These are phyloP conservation scores for Akabosia matsudoensis DNA, from an alignment of 1,140 invertebrate species.

Conservation along the genomic window DNA sequence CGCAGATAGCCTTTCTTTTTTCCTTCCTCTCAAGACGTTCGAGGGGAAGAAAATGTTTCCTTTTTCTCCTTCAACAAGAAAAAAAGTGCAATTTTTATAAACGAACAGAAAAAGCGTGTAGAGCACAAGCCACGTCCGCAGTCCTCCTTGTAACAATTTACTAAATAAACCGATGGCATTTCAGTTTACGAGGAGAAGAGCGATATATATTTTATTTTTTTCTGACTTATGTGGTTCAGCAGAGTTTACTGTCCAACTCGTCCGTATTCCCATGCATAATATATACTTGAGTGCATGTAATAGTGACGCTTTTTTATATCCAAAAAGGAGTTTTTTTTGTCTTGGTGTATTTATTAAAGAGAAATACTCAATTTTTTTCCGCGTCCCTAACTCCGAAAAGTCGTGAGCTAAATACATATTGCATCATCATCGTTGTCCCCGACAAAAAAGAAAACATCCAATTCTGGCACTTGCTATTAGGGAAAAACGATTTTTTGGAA, in stretches of 20 bases:
- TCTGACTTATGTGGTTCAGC: neutral
- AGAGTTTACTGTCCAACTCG: neutral
- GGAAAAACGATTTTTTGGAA: neutral
- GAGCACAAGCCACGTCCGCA: neutral
- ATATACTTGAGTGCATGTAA: no score
- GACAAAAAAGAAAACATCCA: neutral
- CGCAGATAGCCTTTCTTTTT: neutral
- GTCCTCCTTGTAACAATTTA: neutral
- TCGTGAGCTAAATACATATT: slow-evolving; percentile 10
- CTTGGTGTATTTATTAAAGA: no score
- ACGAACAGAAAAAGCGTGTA: neutral
- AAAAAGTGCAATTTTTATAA: neutral
- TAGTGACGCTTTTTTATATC: no score
- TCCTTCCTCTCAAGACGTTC: neutral
- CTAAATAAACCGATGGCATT: neutral
- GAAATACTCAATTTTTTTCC: neutral
- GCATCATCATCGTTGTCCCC: neutral
- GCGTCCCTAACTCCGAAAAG: neutral
- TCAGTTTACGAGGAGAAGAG: neutral
- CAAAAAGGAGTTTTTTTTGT: no score
- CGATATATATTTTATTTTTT: neutral
- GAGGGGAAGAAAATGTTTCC: neutral
- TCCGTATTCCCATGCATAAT: neutral
- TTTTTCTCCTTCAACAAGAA: neutral
- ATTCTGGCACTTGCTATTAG: neutral